These are phyloP conservation scores for Heterodera filipjevi DNA, from an alignment of 2,888 invertebrate species.

Conservation along the genomic window DNA sequence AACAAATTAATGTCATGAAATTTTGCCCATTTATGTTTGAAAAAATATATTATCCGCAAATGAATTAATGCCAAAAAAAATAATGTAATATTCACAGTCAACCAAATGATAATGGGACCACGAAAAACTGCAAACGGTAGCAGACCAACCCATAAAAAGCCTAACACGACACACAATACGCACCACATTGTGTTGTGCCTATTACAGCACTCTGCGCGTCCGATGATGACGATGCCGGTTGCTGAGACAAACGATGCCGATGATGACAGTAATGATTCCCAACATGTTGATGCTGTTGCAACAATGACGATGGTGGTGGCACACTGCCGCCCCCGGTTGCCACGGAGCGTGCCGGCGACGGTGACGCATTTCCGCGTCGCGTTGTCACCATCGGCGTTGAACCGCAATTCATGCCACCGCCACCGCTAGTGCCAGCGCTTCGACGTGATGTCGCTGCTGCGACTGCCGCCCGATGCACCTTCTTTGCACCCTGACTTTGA, in stretches of 20 bases:
- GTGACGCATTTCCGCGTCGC: neutral
- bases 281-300: neutral
- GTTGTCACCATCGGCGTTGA: neutral
- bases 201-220: neutral
- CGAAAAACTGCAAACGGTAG: neutral
- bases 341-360: neutral
- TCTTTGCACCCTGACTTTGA: slow-evolving; percentile 26
- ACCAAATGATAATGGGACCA: too few species aligned
- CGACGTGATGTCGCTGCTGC: neutral
- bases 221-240: neutral
- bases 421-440: neutral
- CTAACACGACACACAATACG: neutral
- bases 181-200: neutral
- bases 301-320: neutral
- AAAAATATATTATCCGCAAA: too few species aligned
- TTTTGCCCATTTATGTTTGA: too few species aligned
- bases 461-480: neutral
- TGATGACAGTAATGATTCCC: neutral
- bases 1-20: too few species aligned
- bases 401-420: neutral
- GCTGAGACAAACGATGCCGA: neutral
- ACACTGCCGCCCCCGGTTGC: neutral
- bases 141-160: neutral
- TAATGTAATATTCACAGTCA: too few species aligned
- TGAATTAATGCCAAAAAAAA: too few species aligned